Conservation (phyloP, 2,888 invertebrate species). For the Synergus japonicus region DNA sequence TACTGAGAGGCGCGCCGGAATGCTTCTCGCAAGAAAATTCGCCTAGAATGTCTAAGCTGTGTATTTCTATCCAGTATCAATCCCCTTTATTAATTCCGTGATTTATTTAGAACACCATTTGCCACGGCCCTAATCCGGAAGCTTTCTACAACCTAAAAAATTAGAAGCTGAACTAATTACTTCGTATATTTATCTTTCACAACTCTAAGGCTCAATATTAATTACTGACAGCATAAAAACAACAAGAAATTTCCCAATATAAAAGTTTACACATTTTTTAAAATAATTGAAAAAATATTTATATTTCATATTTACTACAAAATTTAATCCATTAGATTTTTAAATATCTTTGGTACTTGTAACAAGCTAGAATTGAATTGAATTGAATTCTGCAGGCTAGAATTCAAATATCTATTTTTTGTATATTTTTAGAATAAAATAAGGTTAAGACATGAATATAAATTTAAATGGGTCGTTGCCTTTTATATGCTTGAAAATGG, state of each 20-base stretch:
- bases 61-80: not conserved
- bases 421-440: no score
- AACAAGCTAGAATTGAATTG: no score
- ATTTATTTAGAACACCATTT: not conserved
- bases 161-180: not conserved
- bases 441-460: not conserved
- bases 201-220: not conserved
- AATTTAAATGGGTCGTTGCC: not conserved
- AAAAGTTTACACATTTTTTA: not conserved
- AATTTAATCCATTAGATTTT: no score
- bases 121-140: not conserved
- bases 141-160: not conserved
- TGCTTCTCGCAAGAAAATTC: slow-evolving; percentile 29
- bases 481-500: not conserved
- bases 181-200: not conserved
- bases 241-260: not conserved
- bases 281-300: not conserved
- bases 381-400: no score
- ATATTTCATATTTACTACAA: no score
- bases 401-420: no score
- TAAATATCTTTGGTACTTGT: no score
- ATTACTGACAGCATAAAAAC: not conserved
- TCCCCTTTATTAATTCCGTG: not conserved
- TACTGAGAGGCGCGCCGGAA: not conserved
- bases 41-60: not conserved